Evolutionary conservation across 2,113 vertebrate species (phyloP).

Genomic region (Solea solea): DNA sequence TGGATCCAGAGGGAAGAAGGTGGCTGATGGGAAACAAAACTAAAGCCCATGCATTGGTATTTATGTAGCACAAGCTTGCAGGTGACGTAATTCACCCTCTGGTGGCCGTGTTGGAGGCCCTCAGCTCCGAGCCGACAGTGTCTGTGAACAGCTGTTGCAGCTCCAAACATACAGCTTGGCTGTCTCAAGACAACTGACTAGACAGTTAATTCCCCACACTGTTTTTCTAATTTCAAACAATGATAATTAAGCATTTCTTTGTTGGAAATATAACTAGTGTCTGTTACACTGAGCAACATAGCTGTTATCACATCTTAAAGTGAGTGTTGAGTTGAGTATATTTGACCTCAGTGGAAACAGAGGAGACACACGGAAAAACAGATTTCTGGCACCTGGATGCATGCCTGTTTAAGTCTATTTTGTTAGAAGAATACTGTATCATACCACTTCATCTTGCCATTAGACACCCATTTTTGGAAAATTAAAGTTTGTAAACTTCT

Average conservation of each 20-base stretch:
- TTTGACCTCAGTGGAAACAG: too few species aligned
- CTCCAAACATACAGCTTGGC: constrained; percentile 21
- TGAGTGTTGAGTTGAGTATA: too few species aligned
- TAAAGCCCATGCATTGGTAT: neutral
- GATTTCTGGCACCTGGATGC: too few species aligned
- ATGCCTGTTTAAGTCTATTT: too few species aligned
- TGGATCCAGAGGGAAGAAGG: constrained; percentile 59
- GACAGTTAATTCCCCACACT: constrained; percentile 9
- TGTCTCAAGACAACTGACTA: constrained; percentile 18
- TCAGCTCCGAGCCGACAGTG: constrained; percentile 11
- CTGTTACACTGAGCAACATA: neutral
- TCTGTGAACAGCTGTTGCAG: constrained; percentile 45
- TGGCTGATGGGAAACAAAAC: constrained; percentile 43
- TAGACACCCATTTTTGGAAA: too few species aligned
- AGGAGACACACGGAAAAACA: too few species aligned
- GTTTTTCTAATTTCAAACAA: neutral
- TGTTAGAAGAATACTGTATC: too few species aligned
- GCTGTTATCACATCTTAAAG: too few species aligned
- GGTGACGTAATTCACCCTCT: constrained; percentile 34
- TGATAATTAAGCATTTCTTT: too few species aligned
- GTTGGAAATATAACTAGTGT: neutral
- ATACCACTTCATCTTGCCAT: too few species aligned
- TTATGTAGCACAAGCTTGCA: constrained; percentile 17
- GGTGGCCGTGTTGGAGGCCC: constrained; percentile 19
- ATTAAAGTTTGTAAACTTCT: too few species aligned